Conservation (phyloP, 35 echinoderm and acorn worm genomes). For the Stichopus chloronotus region DNA sequence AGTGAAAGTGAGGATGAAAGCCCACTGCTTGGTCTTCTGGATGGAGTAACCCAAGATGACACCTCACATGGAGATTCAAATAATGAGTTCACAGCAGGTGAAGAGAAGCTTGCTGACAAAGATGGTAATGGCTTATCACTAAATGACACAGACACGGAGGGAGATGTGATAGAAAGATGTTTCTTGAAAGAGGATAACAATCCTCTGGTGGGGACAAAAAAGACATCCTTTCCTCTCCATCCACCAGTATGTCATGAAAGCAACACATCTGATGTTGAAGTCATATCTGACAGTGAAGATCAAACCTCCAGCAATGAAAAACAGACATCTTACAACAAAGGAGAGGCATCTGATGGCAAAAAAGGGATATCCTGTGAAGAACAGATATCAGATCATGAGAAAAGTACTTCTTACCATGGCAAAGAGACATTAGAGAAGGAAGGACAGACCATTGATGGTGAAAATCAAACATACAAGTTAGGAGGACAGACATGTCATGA, state of each 20-base stretch:
- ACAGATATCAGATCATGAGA: neutral
- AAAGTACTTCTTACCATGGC: neutral
- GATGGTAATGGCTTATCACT: neutral
- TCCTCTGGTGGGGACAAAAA: neutral
- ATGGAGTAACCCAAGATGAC: neutral
- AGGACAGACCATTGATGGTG: neutral
- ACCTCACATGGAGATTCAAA: neutral
- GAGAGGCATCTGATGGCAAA: too few species aligned
- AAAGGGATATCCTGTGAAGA: too few species aligned
- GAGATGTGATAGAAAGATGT: neutral
- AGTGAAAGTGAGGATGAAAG: slow-evolving; percentile 38
- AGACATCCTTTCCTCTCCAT: too few species aligned
- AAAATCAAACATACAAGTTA: neutral
- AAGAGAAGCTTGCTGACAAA: slow-evolving; percentile 10
- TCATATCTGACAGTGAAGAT: neutral
- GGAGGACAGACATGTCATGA: neutral
- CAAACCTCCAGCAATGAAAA: neutral
- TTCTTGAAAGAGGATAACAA: neutral
- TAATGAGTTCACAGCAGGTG: neutral
- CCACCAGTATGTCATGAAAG: neutral
- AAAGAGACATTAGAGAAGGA: neutral
- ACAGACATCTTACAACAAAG: too few species aligned
- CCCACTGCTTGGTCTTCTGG: neutral
- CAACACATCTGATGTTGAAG: neutral
- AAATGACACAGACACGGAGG: neutral